Base-by-base conservation (phyloP, 1,140 invertebrate genomes). In the Pseudomyrmex dendroicus region DNA sequence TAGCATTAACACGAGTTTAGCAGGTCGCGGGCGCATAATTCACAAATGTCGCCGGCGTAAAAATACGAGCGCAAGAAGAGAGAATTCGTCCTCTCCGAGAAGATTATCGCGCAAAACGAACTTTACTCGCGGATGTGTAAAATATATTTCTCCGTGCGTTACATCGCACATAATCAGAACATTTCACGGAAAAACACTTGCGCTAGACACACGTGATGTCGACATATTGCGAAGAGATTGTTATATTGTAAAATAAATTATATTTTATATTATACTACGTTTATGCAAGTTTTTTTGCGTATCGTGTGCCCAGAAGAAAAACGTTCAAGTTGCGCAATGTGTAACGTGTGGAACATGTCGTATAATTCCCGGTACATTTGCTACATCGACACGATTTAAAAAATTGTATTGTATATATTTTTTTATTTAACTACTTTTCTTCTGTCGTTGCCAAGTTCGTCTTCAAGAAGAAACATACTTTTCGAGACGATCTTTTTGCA, bases 1-100 rank as follows among this genome's bases (percentile, higher is more conserved):
- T 35, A 61, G 44, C 54, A 52, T 80, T 80, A 80, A 80, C 66
- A 17, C 54, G 54, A 72, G 12, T 80, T 70, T 48, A 72, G 22
- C 66, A 25, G 22, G 54, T 70, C 20, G 20, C 54, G 5, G 44
- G 54, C 25, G 10, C 20, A 59, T 70, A 70, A 59, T 80, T 54
- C 52, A 25, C 44, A 72, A 80, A 59, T 8, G 44, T 72, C 44
- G 8, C 46, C 4, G 25, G 20, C 20, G 35, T 48, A 68, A 70
- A 78, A 70, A 80, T 35, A 13, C 48, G 48, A 13, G 9, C 54
- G 44, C 66, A 1, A 10, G n/a, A 64, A 8, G 13, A 54, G 17
- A 67, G n/a, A 10, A 66, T 20, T 20, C 17, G 25, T 46, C 2
- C 44, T 48, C 44, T 3, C 20, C 5, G 44, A 63, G 68, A 17